phyloP scores from a whole-genome alignment of 2,797 vertebrate species.

The Scyliorhinus canicula region DNA sequence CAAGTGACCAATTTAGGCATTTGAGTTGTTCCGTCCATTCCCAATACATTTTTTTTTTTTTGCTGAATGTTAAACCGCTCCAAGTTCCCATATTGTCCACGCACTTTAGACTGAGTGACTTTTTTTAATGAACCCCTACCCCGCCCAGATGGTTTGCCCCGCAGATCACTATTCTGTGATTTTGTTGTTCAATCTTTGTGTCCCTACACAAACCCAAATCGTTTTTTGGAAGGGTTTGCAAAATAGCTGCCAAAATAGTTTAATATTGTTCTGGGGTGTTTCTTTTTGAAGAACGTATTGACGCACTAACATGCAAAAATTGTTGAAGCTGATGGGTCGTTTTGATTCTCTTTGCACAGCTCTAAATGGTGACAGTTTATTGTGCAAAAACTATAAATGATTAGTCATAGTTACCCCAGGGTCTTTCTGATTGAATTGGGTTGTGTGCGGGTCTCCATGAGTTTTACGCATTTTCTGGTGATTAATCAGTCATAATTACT shows the following conservation, averaged over 20 bases:
- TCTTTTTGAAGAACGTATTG: not conserved
- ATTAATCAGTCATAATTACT: not conserved
- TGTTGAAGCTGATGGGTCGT: not conserved
- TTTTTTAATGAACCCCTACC: not conserved
- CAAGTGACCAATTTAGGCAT: not conserved
- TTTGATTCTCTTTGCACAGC: not conserved
- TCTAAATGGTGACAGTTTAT: not conserved
- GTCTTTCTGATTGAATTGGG: not conserved
- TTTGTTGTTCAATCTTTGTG: not conserved
- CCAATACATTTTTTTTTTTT: not conserved
- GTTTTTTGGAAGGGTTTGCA: not conserved
- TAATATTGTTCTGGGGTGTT: not conserved
- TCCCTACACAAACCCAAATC: not conserved
- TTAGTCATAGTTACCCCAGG: not conserved
- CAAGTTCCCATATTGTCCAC: not conserved
- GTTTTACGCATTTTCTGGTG: not conserved
- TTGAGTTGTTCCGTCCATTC: not conserved
- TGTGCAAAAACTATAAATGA: conserved; percentile 6
- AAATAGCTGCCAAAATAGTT: not conserved
- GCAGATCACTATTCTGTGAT: not conserved
- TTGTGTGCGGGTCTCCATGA: not conserved
- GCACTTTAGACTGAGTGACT: conserved; percentile 19
- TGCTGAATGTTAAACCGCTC: not conserved
- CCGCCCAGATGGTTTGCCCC: not conserved
- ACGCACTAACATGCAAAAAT: not conserved